Evolutionary conservation across 1,140 invertebrate genomes (phyloP).

Genomic region (Magallana gigas): DNA sequence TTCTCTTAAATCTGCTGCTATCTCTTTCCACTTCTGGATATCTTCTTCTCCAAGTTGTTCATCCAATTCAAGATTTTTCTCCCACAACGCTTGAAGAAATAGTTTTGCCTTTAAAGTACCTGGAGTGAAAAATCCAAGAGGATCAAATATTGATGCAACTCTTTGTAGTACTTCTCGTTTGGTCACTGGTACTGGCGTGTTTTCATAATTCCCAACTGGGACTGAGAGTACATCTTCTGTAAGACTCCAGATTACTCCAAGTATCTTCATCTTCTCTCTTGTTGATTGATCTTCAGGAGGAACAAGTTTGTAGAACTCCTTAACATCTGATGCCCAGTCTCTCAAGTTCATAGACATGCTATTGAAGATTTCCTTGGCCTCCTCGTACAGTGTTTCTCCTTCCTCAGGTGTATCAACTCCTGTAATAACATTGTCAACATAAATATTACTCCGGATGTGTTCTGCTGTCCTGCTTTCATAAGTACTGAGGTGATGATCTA

Average conservation of each 20-base stretch:
- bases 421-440: constrained; percentile 51
- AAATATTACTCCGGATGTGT: too few species aligned
- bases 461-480: too few species aligned
- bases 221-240: constrained; percentile 26
- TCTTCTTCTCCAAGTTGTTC: neutral
- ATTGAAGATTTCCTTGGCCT: constrained; percentile 45
- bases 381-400: neutral
- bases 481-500: too few species aligned
- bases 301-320: neutral
- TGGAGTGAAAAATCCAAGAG: too few species aligned
- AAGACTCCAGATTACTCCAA: constrained; percentile 36
- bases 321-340: neutral
- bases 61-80: constrained; percentile 42
- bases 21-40: neutral
- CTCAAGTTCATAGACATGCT: constrained; percentile 51
- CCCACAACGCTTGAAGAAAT: constrained; percentile 43
- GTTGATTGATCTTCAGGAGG: neutral
- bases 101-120: neutral
- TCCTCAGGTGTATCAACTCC: constrained; percentile 7
- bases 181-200: neutral
- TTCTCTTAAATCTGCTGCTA: neutral
- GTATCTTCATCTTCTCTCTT: constrained; percentile 37
- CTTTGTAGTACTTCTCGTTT: constrained; percentile 42
- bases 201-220: neutral
- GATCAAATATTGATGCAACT: neutral